phyloP scores from a whole-genome alignment of 2,888 invertebrate species.

The Dicycla oo region DNA sequence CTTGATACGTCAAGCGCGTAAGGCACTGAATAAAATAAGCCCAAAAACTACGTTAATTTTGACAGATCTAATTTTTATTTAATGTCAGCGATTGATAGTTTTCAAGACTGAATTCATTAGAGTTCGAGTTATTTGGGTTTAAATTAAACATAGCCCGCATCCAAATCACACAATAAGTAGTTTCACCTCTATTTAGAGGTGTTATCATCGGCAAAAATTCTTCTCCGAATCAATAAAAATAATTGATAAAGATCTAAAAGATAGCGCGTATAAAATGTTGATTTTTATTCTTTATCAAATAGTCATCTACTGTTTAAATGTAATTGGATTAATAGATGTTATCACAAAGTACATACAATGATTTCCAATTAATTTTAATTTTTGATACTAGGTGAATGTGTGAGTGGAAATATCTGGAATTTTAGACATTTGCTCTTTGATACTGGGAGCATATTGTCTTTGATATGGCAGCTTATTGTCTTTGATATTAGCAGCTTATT shows the following conservation, averaged over 20 bases:
- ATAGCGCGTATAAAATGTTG: slow-evolving; percentile 31
- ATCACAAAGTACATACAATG: slow-evolving; percentile 43
- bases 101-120: not conserved
- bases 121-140: not conserved
- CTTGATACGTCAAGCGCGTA: no score
- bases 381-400: not conserved
- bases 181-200: not conserved
- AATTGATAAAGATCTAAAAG: slow-evolving; percentile 35
- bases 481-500: no score
- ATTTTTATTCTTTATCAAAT: slow-evolving; percentile 41
- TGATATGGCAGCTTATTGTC: no score
- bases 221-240: slow-evolving; percentile 43
- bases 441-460: not conserved
- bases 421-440: not conserved
- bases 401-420: not conserved
- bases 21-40: no score
- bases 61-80: no score
- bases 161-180: not conserved
- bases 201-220: slow-evolving; percentile 19
- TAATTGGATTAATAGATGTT: slow-evolving; percentile 62
- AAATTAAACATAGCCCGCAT: not conserved
- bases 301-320: slow-evolving; percentile 39
- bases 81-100: not conserved
- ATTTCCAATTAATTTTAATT: slow-evolving; percentile 51
- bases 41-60: not conserved